phyloP scores from a whole-genome alignment of 2,888 invertebrate species.

The Drosophila borealis region DNA sequence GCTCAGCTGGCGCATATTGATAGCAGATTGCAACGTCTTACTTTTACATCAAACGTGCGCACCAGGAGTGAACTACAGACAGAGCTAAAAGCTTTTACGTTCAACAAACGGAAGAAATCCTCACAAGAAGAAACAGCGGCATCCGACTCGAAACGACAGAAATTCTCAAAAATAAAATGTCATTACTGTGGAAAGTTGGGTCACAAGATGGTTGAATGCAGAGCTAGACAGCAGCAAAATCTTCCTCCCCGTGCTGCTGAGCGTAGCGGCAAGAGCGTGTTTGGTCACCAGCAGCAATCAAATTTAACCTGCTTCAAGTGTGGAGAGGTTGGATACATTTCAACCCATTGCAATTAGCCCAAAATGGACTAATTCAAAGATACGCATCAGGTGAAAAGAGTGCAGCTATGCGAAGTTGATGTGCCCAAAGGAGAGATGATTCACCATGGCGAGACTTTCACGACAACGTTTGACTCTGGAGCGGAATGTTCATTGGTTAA shows the following conservation, averaged over 20 bases:
- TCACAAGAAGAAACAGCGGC: too few species aligned
- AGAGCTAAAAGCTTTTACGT: too few species aligned
- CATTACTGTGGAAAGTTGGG: slow-evolving; percentile 22
- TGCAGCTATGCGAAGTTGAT: slow-evolving; percentile 14
- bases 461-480: slow-evolving; percentile 3
- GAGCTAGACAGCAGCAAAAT: slow-evolving; percentile 18
- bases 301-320: slow-evolving; percentile 16
- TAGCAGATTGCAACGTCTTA: too few species aligned
- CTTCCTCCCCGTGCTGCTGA: neutral
- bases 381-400: slow-evolving; percentile 15
- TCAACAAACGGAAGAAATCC: too few species aligned
- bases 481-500: slow-evolving; percentile 24
- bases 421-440: slow-evolving; percentile 18
- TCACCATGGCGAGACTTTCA: slow-evolving; percentile 13
- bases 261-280: slow-evolving; percentile 6
- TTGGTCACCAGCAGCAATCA: neutral
- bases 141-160: too few species aligned
- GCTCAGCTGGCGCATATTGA: too few species aligned
- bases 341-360: slow-evolving; percentile 14
- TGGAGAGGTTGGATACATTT: slow-evolving; percentile 12
- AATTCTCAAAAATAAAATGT: slow-evolving; percentile 9
- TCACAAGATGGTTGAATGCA: neutral
- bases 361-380: slow-evolving; percentile 4
- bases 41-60: too few species aligned
- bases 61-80: too few species aligned